Percentiles rank a stretch among this genome's conserved stretches.
phyloP scores from a whole-genome alignment of 2,797 vertebrate species.

The Pempheris klunzingeri region DNA sequence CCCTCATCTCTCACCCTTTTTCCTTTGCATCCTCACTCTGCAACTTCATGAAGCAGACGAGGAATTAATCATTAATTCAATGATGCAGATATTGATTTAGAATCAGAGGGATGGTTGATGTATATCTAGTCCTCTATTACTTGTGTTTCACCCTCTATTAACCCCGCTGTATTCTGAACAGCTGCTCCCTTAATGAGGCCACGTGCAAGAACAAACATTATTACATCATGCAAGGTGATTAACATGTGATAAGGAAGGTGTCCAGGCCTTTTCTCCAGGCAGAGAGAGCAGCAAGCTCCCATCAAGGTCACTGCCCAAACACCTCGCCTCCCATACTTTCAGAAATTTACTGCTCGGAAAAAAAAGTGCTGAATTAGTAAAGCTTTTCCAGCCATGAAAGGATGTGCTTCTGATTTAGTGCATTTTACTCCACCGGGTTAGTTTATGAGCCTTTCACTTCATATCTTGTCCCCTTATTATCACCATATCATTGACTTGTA shows the following conservation, averaged over 20 bases:
- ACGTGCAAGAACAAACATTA: conserved; percentile 59
- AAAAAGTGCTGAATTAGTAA: conserved; percentile 8
- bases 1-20: conserved; percentile 45
- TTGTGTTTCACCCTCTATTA: conserved; percentile 55
- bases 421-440: conserved; percentile 3
- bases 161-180: conserved; percentile 53
- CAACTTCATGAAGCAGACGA: conserved; percentile 34
- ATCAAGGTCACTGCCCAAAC: conserved; percentile 56
- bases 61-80: conserved; percentile 65
- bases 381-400: conserved; percentile 32
- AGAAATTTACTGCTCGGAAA: not conserved
- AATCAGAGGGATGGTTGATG: conserved; percentile 49
- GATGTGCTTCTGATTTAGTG: conserved; percentile 34
- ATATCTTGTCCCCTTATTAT: conserved; percentile 25
- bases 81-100: conserved; percentile 66
- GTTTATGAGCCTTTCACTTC: conserved; percentile 41
- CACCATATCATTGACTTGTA: conserved; percentile 11
- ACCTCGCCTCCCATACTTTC: not conserved
- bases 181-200: conserved; percentile 62
- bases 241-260: conserved; percentile 49
- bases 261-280: conserved; percentile 26
- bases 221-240: conserved; percentile 64
- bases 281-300: conserved; percentile 19
- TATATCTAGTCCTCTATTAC: conserved; percentile 41
- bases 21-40: conserved; percentile 32